phyloP scores from a whole-genome alignment of 2,888 invertebrate genomes.

The Spodoptera exigua region DNA sequence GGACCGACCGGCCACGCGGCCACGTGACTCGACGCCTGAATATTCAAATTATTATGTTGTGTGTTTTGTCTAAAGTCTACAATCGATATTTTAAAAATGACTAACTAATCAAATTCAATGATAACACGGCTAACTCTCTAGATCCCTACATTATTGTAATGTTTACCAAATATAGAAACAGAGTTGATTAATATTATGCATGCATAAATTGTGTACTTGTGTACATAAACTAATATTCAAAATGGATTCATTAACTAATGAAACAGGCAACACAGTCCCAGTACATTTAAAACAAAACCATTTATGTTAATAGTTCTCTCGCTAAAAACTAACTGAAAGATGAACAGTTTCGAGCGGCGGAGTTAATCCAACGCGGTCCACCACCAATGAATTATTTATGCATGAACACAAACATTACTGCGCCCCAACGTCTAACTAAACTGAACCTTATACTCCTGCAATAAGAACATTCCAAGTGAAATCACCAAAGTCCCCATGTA shows the following conservation, averaged over 20 bases:
- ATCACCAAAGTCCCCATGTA: conserved; percentile 44
- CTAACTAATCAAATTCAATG: too few relatives aligned
- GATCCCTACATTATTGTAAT: too few relatives aligned
- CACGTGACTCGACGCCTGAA: too few relatives aligned
- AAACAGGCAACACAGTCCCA: conserved; percentile 14
- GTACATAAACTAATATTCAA: conserved; percentile 1
- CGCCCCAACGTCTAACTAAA: conserved; percentile 23
- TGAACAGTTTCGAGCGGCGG: conserved; percentile 60
- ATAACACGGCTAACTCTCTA: too few relatives aligned
- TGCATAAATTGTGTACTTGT: too few relatives aligned
- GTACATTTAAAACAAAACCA: conserved; percentile 56
- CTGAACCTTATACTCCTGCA: conserved; percentile 20
- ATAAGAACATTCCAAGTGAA: conserved; percentile 16
- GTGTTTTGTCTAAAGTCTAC: too few relatives aligned
- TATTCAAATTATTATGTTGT: too few relatives aligned
- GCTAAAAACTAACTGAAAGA: conserved; percentile 65
- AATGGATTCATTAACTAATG: conserved; percentile 24
- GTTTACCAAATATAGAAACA: too few relatives aligned
- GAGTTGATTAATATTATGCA: too few relatives aligned
- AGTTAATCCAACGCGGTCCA: conserved; percentile 63
- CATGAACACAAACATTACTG: conserved; percentile 31
- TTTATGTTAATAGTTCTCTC: conserved; percentile 59
- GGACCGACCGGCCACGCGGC: background rate
- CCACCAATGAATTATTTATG: conserved; percentile 66
- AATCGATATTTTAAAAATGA: too few relatives aligned